Percentiles rank a stretch among this genome's conserved stretches.
Conservation (phyloP, 2,888 invertebrate genomes). For the Drosophila longiperda region DNA sequence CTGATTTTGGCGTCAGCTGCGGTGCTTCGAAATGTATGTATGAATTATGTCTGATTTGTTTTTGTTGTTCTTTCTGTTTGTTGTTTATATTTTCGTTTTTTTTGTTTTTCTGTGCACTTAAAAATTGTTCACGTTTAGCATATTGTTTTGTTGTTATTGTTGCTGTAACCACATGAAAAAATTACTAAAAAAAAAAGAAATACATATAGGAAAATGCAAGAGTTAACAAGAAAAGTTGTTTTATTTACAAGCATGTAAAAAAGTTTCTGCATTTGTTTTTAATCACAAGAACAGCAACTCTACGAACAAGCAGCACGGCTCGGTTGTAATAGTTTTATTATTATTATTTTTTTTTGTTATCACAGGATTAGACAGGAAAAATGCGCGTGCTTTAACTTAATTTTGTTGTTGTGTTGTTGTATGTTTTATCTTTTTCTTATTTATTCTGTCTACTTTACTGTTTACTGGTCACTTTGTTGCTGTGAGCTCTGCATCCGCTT, state of each 20-base stretch:
- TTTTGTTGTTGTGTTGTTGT: conserved; percentile 16
- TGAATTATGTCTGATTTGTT: conserved; percentile 29
- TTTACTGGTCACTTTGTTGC: conserved; percentile 42
- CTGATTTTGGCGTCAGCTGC: conserved; percentile 29
- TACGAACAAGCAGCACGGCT: background rate
- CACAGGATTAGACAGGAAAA: conserved; percentile 21
- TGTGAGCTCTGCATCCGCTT: conserved; percentile 67
- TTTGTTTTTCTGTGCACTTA: conserved; percentile 44
- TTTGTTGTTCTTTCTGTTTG: conserved; percentile 26
- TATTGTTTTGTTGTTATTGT: conserved; percentile 24
- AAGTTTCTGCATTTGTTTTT: conserved; percentile 13
- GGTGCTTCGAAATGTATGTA: conserved; percentile 18
- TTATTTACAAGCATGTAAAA: conserved; percentile 46
- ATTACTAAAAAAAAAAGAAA: conserved; percentile 38
- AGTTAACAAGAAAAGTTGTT: conserved; percentile 39
- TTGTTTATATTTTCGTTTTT: conserved; percentile 29
- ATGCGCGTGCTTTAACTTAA: conserved; percentile 27
- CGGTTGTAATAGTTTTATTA: conserved; percentile 19
- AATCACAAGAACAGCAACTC: conserved; percentile 11
- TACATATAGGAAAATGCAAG: conserved; percentile 11
- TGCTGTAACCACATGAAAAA: conserved; percentile 49
- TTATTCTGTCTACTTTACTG: conserved; percentile 48
- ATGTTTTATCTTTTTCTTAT: conserved; percentile 39
- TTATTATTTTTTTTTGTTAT: conserved; percentile 16
- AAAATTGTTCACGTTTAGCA: conserved; percentile 29